A percentile compares a stretch with the other conserved stretches of the same genome.
Evolutionary conservation across 2,797 vertebrate species (phyloP).

Genomic region (Amphiprion clarkii): DNA sequence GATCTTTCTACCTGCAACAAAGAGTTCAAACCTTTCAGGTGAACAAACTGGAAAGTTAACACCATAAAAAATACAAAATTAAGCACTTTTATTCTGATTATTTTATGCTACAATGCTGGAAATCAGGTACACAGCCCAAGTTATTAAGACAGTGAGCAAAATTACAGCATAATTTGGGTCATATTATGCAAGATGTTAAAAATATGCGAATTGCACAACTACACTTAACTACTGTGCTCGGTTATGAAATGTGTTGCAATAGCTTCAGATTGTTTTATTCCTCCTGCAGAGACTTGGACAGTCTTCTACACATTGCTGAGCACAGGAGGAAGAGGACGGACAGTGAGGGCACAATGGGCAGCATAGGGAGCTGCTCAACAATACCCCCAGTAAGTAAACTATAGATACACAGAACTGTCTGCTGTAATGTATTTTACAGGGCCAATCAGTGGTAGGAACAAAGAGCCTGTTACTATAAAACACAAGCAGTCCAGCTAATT

Average conservation of each 20-base stretch:
- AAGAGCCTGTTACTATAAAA: neutral
- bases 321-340: slow-evolving; percentile 88
- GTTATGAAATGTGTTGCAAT: neutral
- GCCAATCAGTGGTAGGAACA: no score
- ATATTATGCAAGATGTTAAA: neutral
- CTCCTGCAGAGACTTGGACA: slow-evolving; percentile 86
- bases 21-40: slow-evolving; percentile 88
- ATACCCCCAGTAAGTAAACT: slow-evolving; percentile 89
- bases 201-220: neutral
- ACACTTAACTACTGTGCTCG: neutral
- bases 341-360: slow-evolving; percentile 87
- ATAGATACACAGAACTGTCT: neutral
- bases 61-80: neutral
- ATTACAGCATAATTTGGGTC: neutral
- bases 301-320: slow-evolving; percentile 75
- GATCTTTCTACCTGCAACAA: slow-evolving; percentile 83
- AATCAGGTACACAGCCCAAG: neutral
- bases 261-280: neutral
- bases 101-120: neutral
- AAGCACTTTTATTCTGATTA: neutral
- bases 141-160: neutral
- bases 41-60: slow-evolving; percentile 15
- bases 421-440: neutral
- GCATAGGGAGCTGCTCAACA: slow-evolving; percentile 90
- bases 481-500: neutral